Conservation (phyloP, 2,888 invertebrate species). For the Cyaniris semiargus region DNA sequence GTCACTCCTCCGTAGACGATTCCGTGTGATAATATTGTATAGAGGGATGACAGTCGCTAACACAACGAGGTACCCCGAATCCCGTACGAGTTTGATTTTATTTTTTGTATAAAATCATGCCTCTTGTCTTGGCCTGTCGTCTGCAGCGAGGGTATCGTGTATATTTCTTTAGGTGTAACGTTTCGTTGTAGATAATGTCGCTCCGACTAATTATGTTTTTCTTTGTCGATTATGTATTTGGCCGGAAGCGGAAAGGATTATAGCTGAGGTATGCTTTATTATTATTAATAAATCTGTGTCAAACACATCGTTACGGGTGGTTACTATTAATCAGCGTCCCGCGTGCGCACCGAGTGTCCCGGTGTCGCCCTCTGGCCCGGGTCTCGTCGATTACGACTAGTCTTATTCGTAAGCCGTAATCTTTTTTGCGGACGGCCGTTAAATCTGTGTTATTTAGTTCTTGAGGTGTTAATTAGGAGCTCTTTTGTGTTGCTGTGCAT, state of each 20-base stretch:
- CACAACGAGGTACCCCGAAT: constrained; percentile 65
- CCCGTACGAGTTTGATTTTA: constrained; percentile 77
- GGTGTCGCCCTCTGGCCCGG: constrained; percentile 36
- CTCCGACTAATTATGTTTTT: constrained; percentile 76
- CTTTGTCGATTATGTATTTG: constrained; percentile 63
- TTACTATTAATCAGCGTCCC: constrained; percentile 49
- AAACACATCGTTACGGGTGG: constrained; percentile 50
- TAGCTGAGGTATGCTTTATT: constrained; percentile 51
- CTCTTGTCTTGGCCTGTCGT: constrained; percentile 80
- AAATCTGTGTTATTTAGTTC: constrained; percentile 78
- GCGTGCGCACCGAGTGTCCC: constrained; percentile 46
- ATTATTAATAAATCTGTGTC: constrained; percentile 45
- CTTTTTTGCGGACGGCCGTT: constrained; percentile 69
- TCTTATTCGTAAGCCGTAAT: constrained; percentile 57
- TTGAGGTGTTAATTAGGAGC: constrained; percentile 71
- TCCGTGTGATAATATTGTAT: constrained; percentile 74
- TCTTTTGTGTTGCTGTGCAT: constrained; percentile 78
- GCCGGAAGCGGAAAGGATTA: constrained; percentile 67
- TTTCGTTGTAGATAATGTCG: constrained; percentile 56
- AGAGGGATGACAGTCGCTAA: constrained; percentile 78
- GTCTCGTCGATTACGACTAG: constrained; percentile 54
- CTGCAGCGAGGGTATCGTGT: constrained; percentile 70
- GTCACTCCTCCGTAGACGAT: constrained; percentile 60
- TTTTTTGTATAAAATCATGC: constrained; percentile 79
- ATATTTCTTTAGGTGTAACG: constrained; percentile 65